phyloP scores from a whole-genome alignment of 2,888 invertebrate genomes.

The Arge pagana region DNA sequence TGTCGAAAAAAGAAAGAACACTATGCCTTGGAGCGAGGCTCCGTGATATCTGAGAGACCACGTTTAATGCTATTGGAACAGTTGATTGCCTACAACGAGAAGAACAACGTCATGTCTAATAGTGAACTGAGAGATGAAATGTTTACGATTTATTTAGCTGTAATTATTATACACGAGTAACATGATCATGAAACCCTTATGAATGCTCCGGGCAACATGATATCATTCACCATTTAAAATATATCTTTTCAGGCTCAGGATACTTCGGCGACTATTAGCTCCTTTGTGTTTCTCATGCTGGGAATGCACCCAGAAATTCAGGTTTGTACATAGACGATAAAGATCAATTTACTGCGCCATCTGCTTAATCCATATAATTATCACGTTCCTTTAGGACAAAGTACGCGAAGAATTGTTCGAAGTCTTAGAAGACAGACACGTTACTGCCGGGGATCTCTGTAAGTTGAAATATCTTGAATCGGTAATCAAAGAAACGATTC shows the following conservation, averaged over 20 bases:
- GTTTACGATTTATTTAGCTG: conserved; percentile 37
- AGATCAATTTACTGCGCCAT: background rate
- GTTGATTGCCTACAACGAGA: conserved; percentile 27
- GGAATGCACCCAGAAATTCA: conserved; percentile 28
- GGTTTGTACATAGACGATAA: background rate
- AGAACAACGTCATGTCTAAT: conserved; percentile 25
- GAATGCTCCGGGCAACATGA: too few species aligned
- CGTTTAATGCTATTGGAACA: conserved; percentile 31
- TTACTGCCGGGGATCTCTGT: conserved; percentile 13
- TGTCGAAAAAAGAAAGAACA: conserved; percentile 33
- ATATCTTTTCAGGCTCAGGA: conserved; percentile 30
- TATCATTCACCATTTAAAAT: background rate
- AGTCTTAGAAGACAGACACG: conserved; percentile 11
- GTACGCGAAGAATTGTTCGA: conserved; percentile 26
- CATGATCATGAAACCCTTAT: too few species aligned
- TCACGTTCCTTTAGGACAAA: conserved; percentile 17
- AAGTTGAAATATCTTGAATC: conserved; percentile 27
- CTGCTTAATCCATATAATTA: too few species aligned
- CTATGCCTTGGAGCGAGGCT: conserved; percentile 21
- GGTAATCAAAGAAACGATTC: conserved; percentile 30
- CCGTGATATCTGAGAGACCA: conserved; percentile 25
- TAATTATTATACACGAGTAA: too few species aligned
- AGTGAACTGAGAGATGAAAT: conserved; percentile 33
- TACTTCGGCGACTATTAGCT: conserved; percentile 29
- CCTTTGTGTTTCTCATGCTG: conserved; percentile 29